Percentiles rank a stretch among this genome's conserved stretches.
Evolutionary conservation across 2,797 vertebrate species (phyloP).

Genomic region (Podargus strigoides): DNA sequence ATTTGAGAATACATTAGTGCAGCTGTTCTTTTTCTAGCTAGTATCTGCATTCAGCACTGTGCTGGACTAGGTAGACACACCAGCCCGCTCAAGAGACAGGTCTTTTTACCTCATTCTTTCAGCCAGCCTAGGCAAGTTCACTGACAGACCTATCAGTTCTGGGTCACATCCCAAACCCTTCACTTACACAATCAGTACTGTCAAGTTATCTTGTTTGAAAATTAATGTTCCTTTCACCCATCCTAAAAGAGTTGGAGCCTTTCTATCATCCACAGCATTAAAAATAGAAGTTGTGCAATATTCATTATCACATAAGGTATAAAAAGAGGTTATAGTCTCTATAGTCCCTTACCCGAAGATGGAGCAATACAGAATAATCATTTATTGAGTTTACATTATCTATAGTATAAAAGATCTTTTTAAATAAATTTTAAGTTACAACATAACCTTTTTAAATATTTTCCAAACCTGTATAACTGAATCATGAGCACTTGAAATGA

Average conservation of each 20-base stretch:
- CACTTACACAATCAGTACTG: background rate
- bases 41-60: background rate
- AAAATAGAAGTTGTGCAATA: background rate
- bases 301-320: background rate
- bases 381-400: background rate
- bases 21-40: background rate
- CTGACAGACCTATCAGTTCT: background rate
- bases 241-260: background rate
- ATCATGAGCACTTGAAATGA: conserved; percentile 90
- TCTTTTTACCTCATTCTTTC: background rate
- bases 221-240: background rate
- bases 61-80: background rate
- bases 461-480: conserved; percentile 80
- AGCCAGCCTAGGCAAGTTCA: background rate
- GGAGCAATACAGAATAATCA: background rate
- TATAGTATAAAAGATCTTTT: background rate
- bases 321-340: background rate
- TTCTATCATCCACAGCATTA: background rate
- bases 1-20: background rate
- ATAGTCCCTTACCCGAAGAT: background rate
- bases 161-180: background rate
- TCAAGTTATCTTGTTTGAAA: background rate
- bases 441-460: background rate
- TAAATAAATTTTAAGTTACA: background rate
- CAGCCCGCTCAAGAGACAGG: background rate